Base-by-base conservation (phyloP, 1,140 invertebrate genomes). In the Temnothorax nylanderi region DNA sequence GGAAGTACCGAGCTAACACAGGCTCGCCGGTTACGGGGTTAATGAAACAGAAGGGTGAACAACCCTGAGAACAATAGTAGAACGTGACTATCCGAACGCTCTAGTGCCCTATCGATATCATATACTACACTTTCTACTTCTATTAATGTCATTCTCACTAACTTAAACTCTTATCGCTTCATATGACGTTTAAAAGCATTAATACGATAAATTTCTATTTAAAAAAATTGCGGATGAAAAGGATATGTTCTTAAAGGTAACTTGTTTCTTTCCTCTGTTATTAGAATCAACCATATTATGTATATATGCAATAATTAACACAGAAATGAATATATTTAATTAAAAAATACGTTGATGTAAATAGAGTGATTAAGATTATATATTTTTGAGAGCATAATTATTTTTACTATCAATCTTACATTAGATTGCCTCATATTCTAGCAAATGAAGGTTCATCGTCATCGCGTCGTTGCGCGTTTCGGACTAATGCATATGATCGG, bases 401-500 rank as follows among this genome's bases (percentile, higher is more conserved):
- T 49, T 49, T 49, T 54, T 18, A 6, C 51, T 54, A 16, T 54
- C 51, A 16, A n/a, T 54, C 51, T 54, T n/a, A 54, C 26, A 26
- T 54, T n/a, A 37, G 0, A 58, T 32, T 16, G 16, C 86, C 21
- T 88, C 92, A 92, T 81, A 85, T 96, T 95, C 81, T 94, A 97
- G 96, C 97, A 99, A 98, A 98, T 98, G 96, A 97, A 98, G 95
- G 98, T 98, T 2, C 98, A 98, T 93, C 97, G 97, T 82, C 98
- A 98, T 93, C 97, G 98, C 93, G 96, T 98, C 58, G 96, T 98
- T 21, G 98, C 98, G 0, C 96, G 98, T 81, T 99, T 99, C 91
- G 98, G 98, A 1, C 94, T 99, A 44, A 99, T 99, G 98, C 98
- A 99, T 94, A 98, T 99, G 98, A 98, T 99, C 80, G 98, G 98